Conservation (phyloP, 2,113 vertebrate species). For the Campylomormyrus numenius region DNA sequence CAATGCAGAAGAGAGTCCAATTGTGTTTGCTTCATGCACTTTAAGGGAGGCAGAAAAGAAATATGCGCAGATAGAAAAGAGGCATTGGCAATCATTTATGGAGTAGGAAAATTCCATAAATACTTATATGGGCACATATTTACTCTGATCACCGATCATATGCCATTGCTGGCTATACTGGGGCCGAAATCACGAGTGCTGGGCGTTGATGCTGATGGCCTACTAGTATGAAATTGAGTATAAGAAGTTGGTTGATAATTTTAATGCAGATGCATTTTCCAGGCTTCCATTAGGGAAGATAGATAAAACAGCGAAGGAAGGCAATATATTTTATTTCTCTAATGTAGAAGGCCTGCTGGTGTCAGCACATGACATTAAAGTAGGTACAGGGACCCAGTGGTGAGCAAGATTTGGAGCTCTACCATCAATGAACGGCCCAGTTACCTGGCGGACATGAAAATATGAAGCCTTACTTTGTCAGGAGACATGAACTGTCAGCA, state of each 20-base stretch:
- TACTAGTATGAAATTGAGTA: neutral
- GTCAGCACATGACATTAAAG: neutral
- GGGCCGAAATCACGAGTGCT: neutral
- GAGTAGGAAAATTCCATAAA: constrained; percentile 19
- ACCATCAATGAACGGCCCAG: neutral
- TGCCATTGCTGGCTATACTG: neutral
- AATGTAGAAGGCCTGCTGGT: neutral
- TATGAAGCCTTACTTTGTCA: neutral
- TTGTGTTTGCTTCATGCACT: constrained; percentile 5
- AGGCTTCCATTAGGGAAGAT: neutral
- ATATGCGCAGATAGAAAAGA: constrained; percentile 22
- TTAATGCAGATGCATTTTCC: neutral
- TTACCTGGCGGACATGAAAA: neutral
- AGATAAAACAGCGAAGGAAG: neutral
- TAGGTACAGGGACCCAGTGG: constrained; percentile 12
- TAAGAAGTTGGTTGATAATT: neutral
- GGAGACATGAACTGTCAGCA: neutral
- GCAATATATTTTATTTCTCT: neutral
- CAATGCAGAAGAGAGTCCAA: neutral
- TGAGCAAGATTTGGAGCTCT: constrained; percentile 8
- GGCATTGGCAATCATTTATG: constrained; percentile 1
- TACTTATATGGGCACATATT: neutral
- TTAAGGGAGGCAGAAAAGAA: neutral
- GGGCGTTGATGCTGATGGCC: neutral
- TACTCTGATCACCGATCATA: neutral